Evolutionary conservation across 2,113 vertebrate genomes (phyloP), one percentile per base, ranked within the genome.

Genomic region (Ardeotis arabs): DNA sequence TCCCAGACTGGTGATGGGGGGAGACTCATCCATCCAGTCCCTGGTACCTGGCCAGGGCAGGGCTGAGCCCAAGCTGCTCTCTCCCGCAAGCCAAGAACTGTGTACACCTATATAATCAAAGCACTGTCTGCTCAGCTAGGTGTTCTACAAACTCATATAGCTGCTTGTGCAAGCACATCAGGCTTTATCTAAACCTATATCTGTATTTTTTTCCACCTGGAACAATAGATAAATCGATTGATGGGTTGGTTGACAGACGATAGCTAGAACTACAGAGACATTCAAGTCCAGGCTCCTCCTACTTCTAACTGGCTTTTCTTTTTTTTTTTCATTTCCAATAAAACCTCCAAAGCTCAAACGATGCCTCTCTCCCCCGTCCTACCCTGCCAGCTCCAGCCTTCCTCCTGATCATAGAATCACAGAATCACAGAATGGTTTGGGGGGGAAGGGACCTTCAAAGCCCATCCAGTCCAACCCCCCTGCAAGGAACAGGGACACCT

Each of bases 311-410:
- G 47, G 7, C 12, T 31, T 50, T 18, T 62, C 49, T 49, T 35
- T 35, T 35, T 35, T 33, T 44, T 41, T 14, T 39, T 10, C 3
- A 7, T 29, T 62, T 24, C 3, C 2, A 49, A 2, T 27, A 12
- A 77, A 29, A 1, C 3, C 31, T 52, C n/a, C 50, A 69, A 66
- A 64, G 66, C 10, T 22, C 53, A 41, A 28, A 12, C 4, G 1
- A 0, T 63, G 12, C 13, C 49, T 22, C 21, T 39, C n/a, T 64
- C 6, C 67, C 9, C 9, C 2, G 12, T 68, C 50, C 19, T 33
- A 1, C 29, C 6, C 19, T 9, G 2, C 3, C 3, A 25, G 31
- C 28, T 45, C 28, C 17, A 7, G 7, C 4, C 1, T 56, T 47
- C 58, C 63, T 64, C 29, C 49, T 15, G 22, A 16, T 16, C 41